Evolutionary conservation across 2,113 vertebrate genomes (phyloP).

Genomic region (Eira barbara): DNA sequence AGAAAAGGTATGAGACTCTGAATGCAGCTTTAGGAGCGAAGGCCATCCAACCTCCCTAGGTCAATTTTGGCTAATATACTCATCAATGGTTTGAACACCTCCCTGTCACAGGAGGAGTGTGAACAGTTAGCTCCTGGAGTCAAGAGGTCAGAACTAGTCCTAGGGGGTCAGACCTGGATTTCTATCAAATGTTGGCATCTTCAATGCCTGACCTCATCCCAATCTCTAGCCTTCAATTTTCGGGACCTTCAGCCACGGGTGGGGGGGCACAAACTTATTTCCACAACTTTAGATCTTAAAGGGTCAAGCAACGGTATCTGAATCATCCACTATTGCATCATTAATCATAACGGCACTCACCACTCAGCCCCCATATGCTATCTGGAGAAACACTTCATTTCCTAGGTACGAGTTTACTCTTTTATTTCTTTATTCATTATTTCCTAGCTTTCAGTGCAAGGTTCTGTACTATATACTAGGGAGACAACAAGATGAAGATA

Average conservation of each 20-base stretch:
- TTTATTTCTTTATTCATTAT: slow-evolving; percentile 38
- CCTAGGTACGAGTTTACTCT: neutral
- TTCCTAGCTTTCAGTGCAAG: neutral
- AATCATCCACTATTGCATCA: slow-evolving; percentile 51
- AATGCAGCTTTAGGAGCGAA: slow-evolving; percentile 30
- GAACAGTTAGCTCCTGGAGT: slow-evolving; percentile 39
- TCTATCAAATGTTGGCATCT: slow-evolving; percentile 57
- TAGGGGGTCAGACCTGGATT: slow-evolving; percentile 12
- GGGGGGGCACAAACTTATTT: neutral
- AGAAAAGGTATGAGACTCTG: slow-evolving; percentile 41
- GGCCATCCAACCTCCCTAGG: neutral
- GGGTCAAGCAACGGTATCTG: slow-evolving; percentile 25
- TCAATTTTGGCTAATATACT: slow-evolving; percentile 12
- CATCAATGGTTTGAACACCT: neutral
- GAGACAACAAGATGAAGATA: neutral
- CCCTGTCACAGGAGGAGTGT: neutral
- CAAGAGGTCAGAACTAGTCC: slow-evolving; percentile 28
- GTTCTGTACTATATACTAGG: neutral
- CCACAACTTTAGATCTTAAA: slow-evolving; percentile 52
- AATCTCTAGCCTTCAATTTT: slow-evolving; percentile 44
- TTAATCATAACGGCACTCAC: slow-evolving; percentile 30
- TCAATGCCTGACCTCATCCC: slow-evolving; percentile 15
- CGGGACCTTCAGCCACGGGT: neutral
- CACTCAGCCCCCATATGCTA: neutral
- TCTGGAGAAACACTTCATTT: slow-evolving; percentile 37